Evolutionary conservation across 2,113 vertebrate genomes (phyloP).

Genomic region (Ceratotherium simum): DNA sequence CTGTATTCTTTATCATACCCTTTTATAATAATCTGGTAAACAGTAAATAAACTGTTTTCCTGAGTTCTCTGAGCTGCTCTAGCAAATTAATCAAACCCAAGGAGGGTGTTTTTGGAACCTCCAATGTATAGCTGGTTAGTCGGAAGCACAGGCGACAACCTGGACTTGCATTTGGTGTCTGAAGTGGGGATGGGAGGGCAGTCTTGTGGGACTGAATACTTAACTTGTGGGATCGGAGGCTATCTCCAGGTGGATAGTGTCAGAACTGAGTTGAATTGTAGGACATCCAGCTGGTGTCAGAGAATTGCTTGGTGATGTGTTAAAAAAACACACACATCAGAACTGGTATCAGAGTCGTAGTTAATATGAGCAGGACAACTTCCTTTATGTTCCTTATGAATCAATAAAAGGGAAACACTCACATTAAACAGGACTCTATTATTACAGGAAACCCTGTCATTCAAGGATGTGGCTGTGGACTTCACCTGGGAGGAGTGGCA

Average conservation of each 20-base stretch:
- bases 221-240: background rate
- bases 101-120: background rate
- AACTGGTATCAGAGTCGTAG: background rate
- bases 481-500: slow-evolving; percentile 71
- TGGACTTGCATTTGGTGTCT: background rate
- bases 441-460: slow-evolving; percentile 25
- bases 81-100: background rate
- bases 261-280: background rate
- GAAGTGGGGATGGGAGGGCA: background rate
- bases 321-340: background rate
- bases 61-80: background rate
- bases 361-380: background rate
- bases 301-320: background rate
- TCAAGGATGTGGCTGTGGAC: slow-evolving; percentile 51
- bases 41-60: background rate
- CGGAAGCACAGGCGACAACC: background rate
- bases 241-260: background rate
- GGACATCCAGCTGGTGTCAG: background rate
- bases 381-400: background rate
- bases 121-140: background rate
- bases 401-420: background rate
- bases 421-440: background rate
- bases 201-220: background rate
- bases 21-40: background rate
- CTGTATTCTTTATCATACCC: background rate